These are phyloP conservation scores for Herpailurus yagouaroundi DNA, from an alignment of 2,113 vertebrate species.

Conservation along the genomic window DNA sequence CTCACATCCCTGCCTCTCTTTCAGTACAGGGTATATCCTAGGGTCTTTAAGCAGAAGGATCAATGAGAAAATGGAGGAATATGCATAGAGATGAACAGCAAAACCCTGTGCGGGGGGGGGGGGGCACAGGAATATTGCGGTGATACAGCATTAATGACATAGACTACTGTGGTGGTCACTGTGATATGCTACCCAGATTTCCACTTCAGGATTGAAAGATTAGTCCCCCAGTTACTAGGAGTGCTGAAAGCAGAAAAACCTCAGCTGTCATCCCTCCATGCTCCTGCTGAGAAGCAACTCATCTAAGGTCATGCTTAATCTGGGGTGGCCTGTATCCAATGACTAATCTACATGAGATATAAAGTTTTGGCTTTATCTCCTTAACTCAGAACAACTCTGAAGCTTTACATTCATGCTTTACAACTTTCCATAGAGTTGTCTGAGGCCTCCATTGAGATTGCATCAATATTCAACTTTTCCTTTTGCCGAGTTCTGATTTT, in stretches of 20 bases:
- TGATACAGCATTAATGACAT: not conserved
- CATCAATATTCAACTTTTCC: not conserved
- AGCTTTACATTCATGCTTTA: not conserved
- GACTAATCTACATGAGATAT: not conserved
- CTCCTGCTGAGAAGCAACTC: not conserved
- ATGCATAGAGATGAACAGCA: not conserved
- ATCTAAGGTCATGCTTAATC: not conserved
- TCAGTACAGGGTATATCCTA: not conserved
- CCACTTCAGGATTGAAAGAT: not conserved
- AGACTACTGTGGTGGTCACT: not conserved
- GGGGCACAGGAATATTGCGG: not conserved
- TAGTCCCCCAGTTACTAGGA: not conserved
- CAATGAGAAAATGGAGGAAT: not conserved
- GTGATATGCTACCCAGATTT: not conserved
- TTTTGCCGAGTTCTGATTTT: not conserved
- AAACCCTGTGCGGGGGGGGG: not conserved
- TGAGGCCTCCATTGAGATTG: not conserved
- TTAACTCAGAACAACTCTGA: not conserved
- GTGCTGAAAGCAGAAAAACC: not conserved
- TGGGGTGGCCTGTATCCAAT: not conserved
- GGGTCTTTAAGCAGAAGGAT: not conserved
- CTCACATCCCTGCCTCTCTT: not conserved
- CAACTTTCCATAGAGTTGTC: not conserved
- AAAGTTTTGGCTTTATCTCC: not conserved
- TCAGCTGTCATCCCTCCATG: not conserved